Evolutionary conservation across 2,797 vertebrate species (phyloP).

Genomic region (Echiichthys vipera): DNA sequence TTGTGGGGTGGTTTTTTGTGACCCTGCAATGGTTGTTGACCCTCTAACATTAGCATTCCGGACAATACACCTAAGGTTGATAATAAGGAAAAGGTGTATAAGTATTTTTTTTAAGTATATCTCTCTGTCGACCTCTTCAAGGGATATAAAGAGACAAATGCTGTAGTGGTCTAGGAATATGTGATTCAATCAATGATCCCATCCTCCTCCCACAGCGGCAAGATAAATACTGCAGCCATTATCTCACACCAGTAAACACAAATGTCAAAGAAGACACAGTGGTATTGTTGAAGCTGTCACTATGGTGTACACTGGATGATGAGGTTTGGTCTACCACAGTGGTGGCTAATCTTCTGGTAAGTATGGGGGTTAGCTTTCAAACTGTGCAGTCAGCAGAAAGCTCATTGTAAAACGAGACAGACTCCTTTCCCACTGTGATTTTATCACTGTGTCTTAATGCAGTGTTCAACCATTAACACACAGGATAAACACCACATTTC

Average conservation of each 20-base stretch:
- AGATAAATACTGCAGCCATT: slow-evolving; percentile 1
- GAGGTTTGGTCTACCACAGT: slow-evolving; percentile 2
- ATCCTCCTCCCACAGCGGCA: not conserved
- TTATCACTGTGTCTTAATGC: slow-evolving; percentile 8
- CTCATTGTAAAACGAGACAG: not conserved
- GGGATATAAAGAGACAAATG: not conserved
- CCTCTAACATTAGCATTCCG: too few relatives aligned
- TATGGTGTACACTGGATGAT: not conserved
- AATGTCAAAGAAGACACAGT: not conserved
- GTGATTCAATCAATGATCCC: not conserved
- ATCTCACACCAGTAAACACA: not conserved
- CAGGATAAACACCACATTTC: not conserved
- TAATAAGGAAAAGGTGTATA: too few relatives aligned
- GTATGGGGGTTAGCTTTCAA: not conserved
- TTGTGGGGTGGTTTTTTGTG: too few relatives aligned
- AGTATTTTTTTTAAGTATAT: too few relatives aligned
- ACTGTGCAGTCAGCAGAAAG: slow-evolving; percentile 14
- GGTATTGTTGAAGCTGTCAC: not conserved
- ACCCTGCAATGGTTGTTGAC: too few relatives aligned
- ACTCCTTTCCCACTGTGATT: not conserved
- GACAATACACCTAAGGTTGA: too few relatives aligned
- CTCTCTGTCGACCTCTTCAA: not conserved
- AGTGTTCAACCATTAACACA: slow-evolving; percentile 1
- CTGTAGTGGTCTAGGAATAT: not conserved
- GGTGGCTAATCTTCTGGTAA: not conserved